phyloP scores from a whole-genome alignment of 2,113 vertebrate genomes.

The Cyphomyrus plagiostoma region DNA sequence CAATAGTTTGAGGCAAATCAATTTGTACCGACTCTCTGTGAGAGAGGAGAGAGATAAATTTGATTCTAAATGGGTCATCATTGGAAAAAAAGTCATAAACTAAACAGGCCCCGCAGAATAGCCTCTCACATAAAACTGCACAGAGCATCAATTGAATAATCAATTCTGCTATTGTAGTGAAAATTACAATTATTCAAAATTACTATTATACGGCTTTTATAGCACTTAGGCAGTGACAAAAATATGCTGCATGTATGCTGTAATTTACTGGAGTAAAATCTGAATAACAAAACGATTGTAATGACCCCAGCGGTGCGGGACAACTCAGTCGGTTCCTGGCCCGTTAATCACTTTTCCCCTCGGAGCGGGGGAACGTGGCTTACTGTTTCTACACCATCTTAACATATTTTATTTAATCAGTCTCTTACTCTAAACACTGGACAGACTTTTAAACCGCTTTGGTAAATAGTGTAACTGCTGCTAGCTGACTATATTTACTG shows the following conservation, averaged over 20 bases:
- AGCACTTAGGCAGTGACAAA: background rate
- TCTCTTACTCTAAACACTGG: background rate
- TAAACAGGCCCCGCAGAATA: background rate
- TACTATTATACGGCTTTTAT: background rate
- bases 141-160: background rate
- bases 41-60: background rate
- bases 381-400: background rate
- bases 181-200: background rate
- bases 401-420: background rate
- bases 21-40: background rate
- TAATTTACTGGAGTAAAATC: background rate
- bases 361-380: background rate
- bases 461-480: background rate
- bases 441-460: background rate
- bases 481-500: background rate
- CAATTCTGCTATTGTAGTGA: background rate
- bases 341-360: background rate
- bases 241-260: background rate
- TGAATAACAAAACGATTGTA: background rate
- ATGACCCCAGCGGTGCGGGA: background rate
- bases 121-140: background rate
- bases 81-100: background rate
- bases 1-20: slow-evolving; percentile 3
- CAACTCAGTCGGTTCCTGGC: background rate
- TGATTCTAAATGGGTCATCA: background rate